Percentiles rank a stretch among this genome's conserved stretches.
Evolutionary conservation across 1,140 invertebrate species (phyloP).

Genomic region (Pomacea maculata): DNA sequence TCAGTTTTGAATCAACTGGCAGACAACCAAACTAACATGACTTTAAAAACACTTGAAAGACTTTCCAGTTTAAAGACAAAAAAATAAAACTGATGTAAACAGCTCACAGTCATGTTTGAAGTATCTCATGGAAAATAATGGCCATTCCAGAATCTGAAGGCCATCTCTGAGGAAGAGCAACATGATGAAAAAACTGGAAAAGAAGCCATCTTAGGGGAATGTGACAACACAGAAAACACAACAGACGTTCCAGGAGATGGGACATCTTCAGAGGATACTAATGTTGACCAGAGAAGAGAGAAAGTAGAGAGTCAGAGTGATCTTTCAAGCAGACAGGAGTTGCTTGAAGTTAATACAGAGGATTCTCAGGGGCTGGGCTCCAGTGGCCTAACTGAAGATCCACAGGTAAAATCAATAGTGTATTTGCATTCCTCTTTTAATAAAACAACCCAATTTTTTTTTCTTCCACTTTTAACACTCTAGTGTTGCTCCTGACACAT

Average conservation of each 20-base stretch:
- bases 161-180: slow-evolving; percentile 24
- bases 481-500: too few relatives aligned
- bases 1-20: too few relatives aligned
- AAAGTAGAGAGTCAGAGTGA: background rate
- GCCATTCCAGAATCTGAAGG: slow-evolving; percentile 14
- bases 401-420: slow-evolving; percentile 1
- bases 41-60: too few relatives aligned
- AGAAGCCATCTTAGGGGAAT: background rate
- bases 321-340: background rate
- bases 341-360: too few relatives aligned
- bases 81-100: too few relatives aligned
- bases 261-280: background rate
- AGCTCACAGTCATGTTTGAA: too few relatives aligned
- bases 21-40: too few relatives aligned
- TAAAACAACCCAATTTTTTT: too few relatives aligned
- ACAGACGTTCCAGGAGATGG: background rate
- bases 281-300: background rate
- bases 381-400: slow-evolving; percentile 1
- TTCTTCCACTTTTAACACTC: too few relatives aligned
- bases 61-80: too few relatives aligned
- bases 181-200: background rate
- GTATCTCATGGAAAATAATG: background rate
- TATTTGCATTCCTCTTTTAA: too few relatives aligned
- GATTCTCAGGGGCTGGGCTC: background rate
- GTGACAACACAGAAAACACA: slow-evolving; percentile 1